phyloP scores from a whole-genome alignment of 92 coral and sea anemone species.

The Desmophyllum pertusum region DNA sequence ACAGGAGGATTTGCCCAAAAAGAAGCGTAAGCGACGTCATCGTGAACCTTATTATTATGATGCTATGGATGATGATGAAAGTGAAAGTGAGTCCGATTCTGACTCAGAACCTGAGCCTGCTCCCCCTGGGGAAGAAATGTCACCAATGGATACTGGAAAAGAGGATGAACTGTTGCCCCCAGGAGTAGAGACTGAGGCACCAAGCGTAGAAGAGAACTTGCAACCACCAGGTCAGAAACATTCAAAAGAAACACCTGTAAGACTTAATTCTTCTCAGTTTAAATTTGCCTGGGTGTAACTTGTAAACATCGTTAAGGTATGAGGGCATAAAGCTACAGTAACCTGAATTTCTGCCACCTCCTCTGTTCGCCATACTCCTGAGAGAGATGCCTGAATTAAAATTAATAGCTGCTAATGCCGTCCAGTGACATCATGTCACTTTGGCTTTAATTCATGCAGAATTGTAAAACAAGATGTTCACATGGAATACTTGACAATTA shows the following conservation, averaged over 20 bases:
- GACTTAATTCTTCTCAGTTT: too few relatives aligned
- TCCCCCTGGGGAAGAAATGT: conserved; percentile 94
- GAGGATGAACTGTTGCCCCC: conserved; percentile 90
- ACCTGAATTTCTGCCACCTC: too few relatives aligned
- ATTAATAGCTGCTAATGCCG: too few relatives aligned
- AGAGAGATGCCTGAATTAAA: too few relatives aligned
- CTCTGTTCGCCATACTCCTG: too few relatives aligned
- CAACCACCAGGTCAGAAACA: conserved; percentile 57
- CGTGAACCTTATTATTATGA: conserved; percentile 91
- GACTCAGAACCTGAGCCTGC: conserved; percentile 97
- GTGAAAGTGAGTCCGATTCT: conserved; percentile 93
- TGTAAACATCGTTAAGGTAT: too few relatives aligned
- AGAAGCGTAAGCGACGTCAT: conserved; percentile 89
- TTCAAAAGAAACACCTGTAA: neutral
- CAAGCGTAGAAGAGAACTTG: conserved; percentile 52
- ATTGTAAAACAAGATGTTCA: too few relatives aligned
- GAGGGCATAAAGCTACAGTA: too few relatives aligned
- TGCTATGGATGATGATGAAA: conserved; percentile 90
- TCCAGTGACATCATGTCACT: too few relatives aligned
- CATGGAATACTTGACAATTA: too few relatives aligned
- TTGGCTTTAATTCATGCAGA: too few relatives aligned
- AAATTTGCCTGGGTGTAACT: too few relatives aligned
- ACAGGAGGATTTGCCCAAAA: conserved; percentile 68
- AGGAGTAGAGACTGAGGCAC: conserved; percentile 83
- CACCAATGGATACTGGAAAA: conserved; percentile 79